Evolutionary conservation across 2,888 invertebrate genomes (phyloP).

Genomic region (Clostera curtula): DNA sequence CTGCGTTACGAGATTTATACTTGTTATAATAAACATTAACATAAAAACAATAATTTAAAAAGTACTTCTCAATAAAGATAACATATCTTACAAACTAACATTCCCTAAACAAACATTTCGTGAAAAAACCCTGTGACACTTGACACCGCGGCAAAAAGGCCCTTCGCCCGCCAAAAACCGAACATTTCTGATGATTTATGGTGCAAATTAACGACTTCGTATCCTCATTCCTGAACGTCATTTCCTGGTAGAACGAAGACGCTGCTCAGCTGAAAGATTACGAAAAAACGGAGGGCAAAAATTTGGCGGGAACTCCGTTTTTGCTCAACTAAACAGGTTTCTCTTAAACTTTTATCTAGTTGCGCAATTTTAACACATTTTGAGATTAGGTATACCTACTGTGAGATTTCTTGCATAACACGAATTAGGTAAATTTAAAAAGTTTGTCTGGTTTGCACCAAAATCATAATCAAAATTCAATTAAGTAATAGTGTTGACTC

Average conservation of each 20-base stretch:
- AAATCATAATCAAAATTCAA: too few relatives aligned
- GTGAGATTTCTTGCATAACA: too few relatives aligned
- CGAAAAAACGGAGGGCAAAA: constrained; percentile 49
- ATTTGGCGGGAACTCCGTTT: constrained; percentile 33
- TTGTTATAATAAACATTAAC: too few relatives aligned
- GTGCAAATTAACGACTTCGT: constrained; percentile 73
- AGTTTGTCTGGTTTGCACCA: too few relatives aligned
- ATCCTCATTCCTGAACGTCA: constrained; percentile 72
- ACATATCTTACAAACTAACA: constrained; percentile 14
- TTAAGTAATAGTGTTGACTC: too few relatives aligned
- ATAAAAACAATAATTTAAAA: too few relatives aligned
- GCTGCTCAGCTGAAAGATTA: constrained; percentile 46
- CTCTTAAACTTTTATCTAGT: too few relatives aligned
- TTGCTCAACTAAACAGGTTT: constrained; percentile 18
- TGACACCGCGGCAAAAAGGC: constrained; percentile 56
- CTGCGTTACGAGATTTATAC: too few relatives aligned
- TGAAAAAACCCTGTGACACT: constrained; percentile 43
- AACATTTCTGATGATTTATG: constrained; percentile 73
- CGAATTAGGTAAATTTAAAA: too few relatives aligned
- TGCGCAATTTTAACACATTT: too few relatives aligned
- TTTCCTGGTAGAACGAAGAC: constrained; percentile 70
- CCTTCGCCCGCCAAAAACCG: constrained; percentile 47
- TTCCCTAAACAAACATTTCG: constrained; percentile 20
- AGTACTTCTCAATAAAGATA: constrained; percentile 10
- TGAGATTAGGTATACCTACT: too few relatives aligned